phyloP scores from a whole-genome alignment of 2,797 vertebrate genomes.

The Parauchenoglanis punctatus region DNA sequence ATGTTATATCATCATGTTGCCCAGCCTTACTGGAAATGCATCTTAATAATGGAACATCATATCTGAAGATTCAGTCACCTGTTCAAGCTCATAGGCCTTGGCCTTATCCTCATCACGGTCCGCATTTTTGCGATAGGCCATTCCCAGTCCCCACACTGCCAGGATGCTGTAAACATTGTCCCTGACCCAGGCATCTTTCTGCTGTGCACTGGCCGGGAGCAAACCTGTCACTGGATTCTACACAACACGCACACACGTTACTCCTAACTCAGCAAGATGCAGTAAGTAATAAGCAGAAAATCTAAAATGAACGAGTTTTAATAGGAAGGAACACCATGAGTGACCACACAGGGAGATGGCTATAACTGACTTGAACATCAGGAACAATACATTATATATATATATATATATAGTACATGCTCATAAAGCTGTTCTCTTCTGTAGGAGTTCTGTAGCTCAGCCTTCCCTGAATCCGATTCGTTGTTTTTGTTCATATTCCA shows the following conservation, averaged over 20 bases:
- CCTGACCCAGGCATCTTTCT: slow-evolving; percentile 95
- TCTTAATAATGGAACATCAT: background rate
- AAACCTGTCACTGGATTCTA: slow-evolving; percentile 95
- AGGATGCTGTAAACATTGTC: slow-evolving; percentile 97
- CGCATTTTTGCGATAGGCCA: slow-evolving; percentile 98
- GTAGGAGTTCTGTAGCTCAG: background rate
- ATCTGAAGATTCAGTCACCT: slow-evolving; percentile 74
- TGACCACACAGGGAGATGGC: background rate
- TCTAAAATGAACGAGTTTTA: background rate
- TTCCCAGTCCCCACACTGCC: slow-evolving; percentile 95
- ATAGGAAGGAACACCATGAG: background rate
- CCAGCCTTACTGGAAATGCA: background rate
- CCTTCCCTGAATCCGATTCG: no score
- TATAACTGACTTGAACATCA: background rate
- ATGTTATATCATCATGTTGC: background rate
- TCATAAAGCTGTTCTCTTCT: background rate
- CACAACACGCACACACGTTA: background rate
- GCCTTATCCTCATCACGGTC: slow-evolving; percentile 98
- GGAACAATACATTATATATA: background rate
- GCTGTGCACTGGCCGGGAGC: slow-evolving; percentile 86
- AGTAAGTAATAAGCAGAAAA: background rate
- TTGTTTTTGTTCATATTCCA: no score
- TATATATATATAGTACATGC: no score
- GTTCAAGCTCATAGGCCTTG: slow-evolving; percentile 96
- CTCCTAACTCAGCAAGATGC: background rate